A percentile compares a stretch with the other conserved stretches of the same genome.
These are phyloP conservation scores for Cyanoderma ruficeps DNA, from an alignment of 2,113 vertebrate species.

Conservation along the genomic window DNA sequence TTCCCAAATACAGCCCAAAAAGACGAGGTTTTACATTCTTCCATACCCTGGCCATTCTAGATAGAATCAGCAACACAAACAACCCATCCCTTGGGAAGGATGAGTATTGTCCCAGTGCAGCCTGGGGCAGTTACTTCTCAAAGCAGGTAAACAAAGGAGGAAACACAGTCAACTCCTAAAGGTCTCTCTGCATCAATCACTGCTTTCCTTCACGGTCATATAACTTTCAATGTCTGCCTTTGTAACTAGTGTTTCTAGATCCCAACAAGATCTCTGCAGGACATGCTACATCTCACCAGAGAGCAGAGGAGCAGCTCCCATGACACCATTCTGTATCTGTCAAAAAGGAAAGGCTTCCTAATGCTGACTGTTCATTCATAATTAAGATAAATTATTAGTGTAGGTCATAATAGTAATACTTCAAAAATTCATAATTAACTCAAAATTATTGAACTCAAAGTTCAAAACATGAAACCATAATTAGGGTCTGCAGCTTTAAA, in stretches of 20 bases:
- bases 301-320: not conserved
- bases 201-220: not conserved
- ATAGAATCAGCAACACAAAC: not conserved
- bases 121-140: not conserved
- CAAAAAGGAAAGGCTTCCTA: not conserved
- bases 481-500: not conserved
- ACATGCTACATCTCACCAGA: not conserved
- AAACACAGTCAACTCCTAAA: not conserved
- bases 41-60: not conserved
- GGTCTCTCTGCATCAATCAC: not conserved
- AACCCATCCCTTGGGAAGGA: not conserved
- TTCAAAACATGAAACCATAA: not conserved
- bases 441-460: not conserved
- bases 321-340: not conserved
- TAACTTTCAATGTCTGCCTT: not conserved
- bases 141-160: not conserved
- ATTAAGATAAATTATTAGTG: not conserved
- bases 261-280: not conserved
- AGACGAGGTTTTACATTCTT: not conserved
- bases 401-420: not conserved
- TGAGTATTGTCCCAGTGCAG: not conserved
- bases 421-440: not conserved
- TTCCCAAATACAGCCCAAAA: not conserved
- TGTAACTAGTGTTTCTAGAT: not conserved
- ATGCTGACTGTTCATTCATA: not conserved